phyloP scores from a whole-genome alignment of 2,888 invertebrate genomes.

The Syritta pipiens region DNA sequence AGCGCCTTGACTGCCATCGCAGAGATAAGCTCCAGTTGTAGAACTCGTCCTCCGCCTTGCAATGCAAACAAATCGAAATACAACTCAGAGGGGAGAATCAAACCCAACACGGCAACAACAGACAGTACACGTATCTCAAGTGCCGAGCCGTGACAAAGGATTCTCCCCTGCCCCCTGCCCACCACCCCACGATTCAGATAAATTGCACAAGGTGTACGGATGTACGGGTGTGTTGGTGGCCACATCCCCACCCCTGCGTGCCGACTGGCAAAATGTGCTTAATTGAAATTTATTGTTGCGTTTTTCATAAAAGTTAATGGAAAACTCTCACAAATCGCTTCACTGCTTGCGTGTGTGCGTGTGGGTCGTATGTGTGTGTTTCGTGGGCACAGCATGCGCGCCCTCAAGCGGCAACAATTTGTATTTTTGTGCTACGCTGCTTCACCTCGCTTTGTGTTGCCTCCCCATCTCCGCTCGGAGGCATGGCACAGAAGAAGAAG shows the following conservation, averaged over 20 bases:
- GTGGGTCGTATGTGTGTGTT: neutral
- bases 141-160: slow-evolving; percentile 50
- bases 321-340: slow-evolving; percentile 61
- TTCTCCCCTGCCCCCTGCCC: slow-evolving; percentile 2
- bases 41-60: slow-evolving; percentile 8
- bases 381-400: neutral
- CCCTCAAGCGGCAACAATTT: slow-evolving; percentile 58
- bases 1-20: slow-evolving; percentile 6
- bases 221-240: neutral
- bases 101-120: slow-evolving; percentile 32
- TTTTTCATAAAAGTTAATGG: slow-evolving; percentile 65
- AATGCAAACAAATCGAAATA: slow-evolving; percentile 59
- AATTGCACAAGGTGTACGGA: slow-evolving; percentile 41
- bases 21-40: slow-evolving; percentile 45
- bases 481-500: neutral
- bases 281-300: slow-evolving; percentile 68
- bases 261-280: slow-evolving; percentile 53
- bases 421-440: slow-evolving; percentile 39
- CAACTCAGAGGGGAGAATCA: slow-evolving; percentile 37
- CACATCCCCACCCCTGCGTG: neutral
- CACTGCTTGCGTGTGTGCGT: slow-evolving; percentile 9
- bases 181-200: slow-evolving; percentile 35
- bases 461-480: neutral
- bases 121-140: slow-evolving; percentile 49
- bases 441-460: neutral